Base-by-base conservation (phyloP, 2,797 vertebrate species). In the Mormyrops attenuatus region DNA sequence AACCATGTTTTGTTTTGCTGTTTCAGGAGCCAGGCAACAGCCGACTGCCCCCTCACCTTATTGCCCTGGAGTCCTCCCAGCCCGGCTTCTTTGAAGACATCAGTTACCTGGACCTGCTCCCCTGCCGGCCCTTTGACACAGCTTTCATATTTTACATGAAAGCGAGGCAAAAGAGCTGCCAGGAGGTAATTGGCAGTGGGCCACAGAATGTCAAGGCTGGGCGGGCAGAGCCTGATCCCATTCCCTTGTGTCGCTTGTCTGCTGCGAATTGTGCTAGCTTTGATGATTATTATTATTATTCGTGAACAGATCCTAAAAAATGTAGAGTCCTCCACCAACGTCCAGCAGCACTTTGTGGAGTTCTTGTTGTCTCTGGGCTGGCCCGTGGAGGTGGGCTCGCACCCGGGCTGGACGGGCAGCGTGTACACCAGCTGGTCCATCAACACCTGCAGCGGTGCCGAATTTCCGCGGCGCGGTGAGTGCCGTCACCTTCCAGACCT, bases 371-470 rank as follows among this genome's bases (percentile, higher is more conserved):
- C 97, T 89, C 96, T 99, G 87, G 98, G 98, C 89, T 96, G 96
- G 96, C 97, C 98, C 0, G 96, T 97, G 69, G 96, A 97, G 0
- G 95, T 96, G 5, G 96, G 96, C n/a, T 97, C 93, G 85, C 98
- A 99, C 91, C 97, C 96, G 3, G 98, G 98, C 1, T 99, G 96
- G 96, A 97, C 95, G 1, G 97, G 97, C 3, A 97, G 97, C 0
- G 94, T 96, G 55, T 97, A 97, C n/a, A 98, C 97, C 66, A 99
- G 98, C 93, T 99, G 98, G 98, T 97, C 97, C 88, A 97, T 99
- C 91, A 98, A 98, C 92, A 97, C 94, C 91, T 96, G 95, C 93
- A 95, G 93, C 20, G 96, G 97, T 88, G 93, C 93, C 88, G 97
- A 95, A 88, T 95, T 94, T 80, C 63, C 94, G 44, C 96, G 96